Evolutionary conservation across 2,113 vertebrate genomes (phyloP).

Genomic region (Nothocercus julius): DNA sequence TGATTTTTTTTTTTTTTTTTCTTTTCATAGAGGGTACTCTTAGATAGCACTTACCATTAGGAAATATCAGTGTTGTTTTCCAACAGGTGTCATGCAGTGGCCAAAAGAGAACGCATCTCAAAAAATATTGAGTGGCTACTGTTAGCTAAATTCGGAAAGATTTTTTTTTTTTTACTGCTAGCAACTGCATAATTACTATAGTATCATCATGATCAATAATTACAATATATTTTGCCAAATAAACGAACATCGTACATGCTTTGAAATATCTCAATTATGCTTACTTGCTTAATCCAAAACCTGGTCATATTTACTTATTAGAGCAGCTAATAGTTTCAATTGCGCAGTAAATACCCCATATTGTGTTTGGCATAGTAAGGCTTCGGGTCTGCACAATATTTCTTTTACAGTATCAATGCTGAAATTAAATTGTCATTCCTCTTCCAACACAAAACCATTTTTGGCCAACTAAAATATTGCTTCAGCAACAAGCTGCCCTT

Average conservation of each 20-base stretch:
- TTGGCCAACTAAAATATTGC: constrained; percentile 13
- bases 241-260: not conserved
- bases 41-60: not conserved
- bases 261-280: not conserved
- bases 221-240: constrained; percentile 17
- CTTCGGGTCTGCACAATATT: not conserved
- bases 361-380: constrained; percentile 35
- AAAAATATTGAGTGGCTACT: not conserved
- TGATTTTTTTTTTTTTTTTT: not conserved
- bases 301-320: constrained; percentile 38
- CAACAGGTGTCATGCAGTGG: not conserved
- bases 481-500: not conserved
- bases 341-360: constrained; percentile 21
- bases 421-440: constrained; percentile 24
- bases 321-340: constrained; percentile 22
- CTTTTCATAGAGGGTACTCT: accelerated
- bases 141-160: not conserved
- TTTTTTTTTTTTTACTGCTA: not conserved
- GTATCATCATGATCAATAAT: constrained; percentile 24
- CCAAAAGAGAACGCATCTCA: not conserved
- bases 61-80: not conserved
- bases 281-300: constrained; percentile 38
- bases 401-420: not conserved
- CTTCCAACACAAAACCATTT: not conserved
- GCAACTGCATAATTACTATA: constrained; percentile 5